Evolutionary conservation across 1,140 invertebrate genomes (phyloP).

Genomic region (Nebria ingens): DNA sequence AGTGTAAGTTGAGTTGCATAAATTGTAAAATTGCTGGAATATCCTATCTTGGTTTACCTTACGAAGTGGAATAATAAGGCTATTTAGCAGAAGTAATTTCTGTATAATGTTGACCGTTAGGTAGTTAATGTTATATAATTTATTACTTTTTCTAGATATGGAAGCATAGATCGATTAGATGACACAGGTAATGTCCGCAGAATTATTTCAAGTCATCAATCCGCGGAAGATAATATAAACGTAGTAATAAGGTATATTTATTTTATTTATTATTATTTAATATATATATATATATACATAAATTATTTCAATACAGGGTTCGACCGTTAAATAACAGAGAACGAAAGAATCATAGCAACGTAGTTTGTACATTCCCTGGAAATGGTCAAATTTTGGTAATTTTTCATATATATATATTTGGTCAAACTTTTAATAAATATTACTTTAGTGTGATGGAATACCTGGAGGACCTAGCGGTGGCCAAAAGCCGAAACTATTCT

Average conservation of each 20-base stretch:
- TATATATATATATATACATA: slow-evolving; percentile 13
- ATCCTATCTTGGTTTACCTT: no score
- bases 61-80: no score
- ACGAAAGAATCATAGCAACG: slow-evolving; percentile 45
- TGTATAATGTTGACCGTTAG: neutral
- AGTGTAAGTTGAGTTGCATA: no score
- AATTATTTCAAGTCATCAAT: slow-evolving; percentile 28
- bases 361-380: slow-evolving; percentile 62
- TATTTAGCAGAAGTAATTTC: neutral
- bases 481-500: slow-evolving; percentile 66
- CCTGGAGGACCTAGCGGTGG: slow-evolving; percentile 36
- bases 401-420: neutral
- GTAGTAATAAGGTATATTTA: slow-evolving; percentile 56
- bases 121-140: no score
- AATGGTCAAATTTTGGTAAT: slow-evolving; percentile 64
- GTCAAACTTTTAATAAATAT: neutral
- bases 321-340: slow-evolving; percentile 60
- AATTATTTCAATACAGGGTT: slow-evolving; percentile 42
- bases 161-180: slow-evolving; percentile 29
- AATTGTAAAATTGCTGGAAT: no score
- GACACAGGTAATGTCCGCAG: slow-evolving; percentile 26
- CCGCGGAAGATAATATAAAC: slow-evolving; percentile 66
- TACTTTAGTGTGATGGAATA: slow-evolving; percentile 34
- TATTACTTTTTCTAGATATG: slow-evolving; percentile 1
- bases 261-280: slow-evolving; percentile 12